Base-by-base conservation (phyloP, 2,888 invertebrate species). In the Leptinotarsa haldemani region DNA sequence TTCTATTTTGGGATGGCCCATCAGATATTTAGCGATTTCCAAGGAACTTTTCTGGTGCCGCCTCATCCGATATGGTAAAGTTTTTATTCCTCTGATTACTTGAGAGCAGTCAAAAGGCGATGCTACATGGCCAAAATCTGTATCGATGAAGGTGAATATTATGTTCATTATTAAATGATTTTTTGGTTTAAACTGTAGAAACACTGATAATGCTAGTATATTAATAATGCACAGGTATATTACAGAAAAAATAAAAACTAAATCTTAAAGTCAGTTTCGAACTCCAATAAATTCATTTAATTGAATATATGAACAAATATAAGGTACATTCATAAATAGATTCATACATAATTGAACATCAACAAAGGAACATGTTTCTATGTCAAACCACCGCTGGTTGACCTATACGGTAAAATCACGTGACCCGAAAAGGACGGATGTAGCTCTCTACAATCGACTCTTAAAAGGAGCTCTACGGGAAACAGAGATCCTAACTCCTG, bases 31-130 rank as follows among this genome's bases (percentile, higher is more conserved):
- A 0, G 96, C 98, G 50, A 98, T 91, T 1, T 89, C 89, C 70
- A 96, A 82, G 0, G 94, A 93, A 79, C 94, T 97, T 76, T 90
- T 90, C 88, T 93, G 94, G 86, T 98, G 97, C 79, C 94, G 92
- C 78, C 94, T 91, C 98, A 99, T 98, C 70, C 99, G 90, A 40
- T 99, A 82, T 5, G 95, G 93, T 40, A 99, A 89, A 0, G 99
- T 99, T 89, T 98, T 99, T 74, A 99, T 88, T 83, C 98, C 96
- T 77, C 97, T 91, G 85, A 95, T 97, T 0, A 98, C 97, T 85
- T 97, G 90, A 85, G 93, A 96, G 86, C 99, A 98, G 87, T 99
- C 99, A 85, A 98, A 97, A 0, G 99, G 97, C 0, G 98, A 96
- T 2, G 99, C 98, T 16, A 99, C 94, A 58, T 56, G 56, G 9